These are phyloP conservation scores for Sphyrna mokarran DNA, from an alignment of 2,113 vertebrate genomes.

Conservation along the genomic window DNA sequence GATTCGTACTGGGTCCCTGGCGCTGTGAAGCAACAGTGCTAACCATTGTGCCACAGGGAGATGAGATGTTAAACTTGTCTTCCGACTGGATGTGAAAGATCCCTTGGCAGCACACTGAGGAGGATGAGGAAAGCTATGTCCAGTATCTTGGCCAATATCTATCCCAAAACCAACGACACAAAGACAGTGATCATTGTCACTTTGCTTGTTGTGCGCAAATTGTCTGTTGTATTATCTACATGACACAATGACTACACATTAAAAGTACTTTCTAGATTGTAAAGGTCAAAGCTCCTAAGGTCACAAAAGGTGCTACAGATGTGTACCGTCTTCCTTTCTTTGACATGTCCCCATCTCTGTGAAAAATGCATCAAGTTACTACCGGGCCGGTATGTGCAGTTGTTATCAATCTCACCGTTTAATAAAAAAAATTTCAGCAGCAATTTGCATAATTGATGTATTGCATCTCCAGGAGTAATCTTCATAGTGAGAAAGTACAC, in stretches of 20 bases:
- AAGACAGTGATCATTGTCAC: background rate
- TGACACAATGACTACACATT: background rate
- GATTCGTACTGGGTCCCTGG: too few relatives aligned
- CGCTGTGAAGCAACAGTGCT: too few relatives aligned
- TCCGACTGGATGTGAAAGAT: background rate
- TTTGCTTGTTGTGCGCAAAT: background rate
- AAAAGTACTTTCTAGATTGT: background rate
- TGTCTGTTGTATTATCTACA: background rate
- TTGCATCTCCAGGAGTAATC: background rate
- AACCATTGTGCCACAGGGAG: too few relatives aligned
- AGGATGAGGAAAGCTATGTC: background rate
- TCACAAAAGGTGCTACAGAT: background rate
- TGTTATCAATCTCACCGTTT: background rate
- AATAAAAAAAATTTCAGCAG: background rate
- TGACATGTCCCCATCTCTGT: background rate
- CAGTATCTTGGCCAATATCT: background rate
- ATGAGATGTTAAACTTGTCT: background rate
- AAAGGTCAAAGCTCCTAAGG: background rate
- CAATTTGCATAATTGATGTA: constrained; percentile 19
- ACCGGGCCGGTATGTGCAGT: background rate
- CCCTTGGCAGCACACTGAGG: background rate
- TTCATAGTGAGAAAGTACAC: background rate
- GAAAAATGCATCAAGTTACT: too few relatives aligned
- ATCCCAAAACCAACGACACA: background rate
- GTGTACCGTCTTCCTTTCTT: background rate